Base-by-base conservation (phyloP, 2,888 invertebrate species). In the Acleris sparsana region DNA sequence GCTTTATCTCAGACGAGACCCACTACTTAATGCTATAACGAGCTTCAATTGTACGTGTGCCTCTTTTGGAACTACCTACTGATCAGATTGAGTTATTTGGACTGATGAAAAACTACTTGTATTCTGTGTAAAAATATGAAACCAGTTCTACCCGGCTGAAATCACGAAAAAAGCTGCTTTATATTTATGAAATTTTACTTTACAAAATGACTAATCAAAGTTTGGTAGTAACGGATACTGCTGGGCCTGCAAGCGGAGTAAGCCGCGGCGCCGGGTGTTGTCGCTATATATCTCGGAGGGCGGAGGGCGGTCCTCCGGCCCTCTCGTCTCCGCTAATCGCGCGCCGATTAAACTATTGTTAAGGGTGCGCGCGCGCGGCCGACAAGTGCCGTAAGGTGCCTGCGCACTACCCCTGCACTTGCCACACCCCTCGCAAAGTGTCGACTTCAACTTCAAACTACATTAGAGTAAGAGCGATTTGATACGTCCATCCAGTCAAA, bases 281-380 rank as follows among this genome's bases (percentile, higher is more conserved):
- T 11, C 55, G 20, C 18, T 29, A 48, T 49, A 49, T 49, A 58
- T 33, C 16, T n/a, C 3, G 22, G 78, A 77, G 78, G 75, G 80
- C 71, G 66, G 73, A 63, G 66, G 69, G 69, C 67, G 57, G 74
- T 63, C 71, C 68, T 57, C 62, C 69, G 61, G 52, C 74, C 79
- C 79, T 72, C 77, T 78, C 80, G 74, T 79, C 80, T 81, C 74
- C 76, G 74, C 76, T 68, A 80, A 81, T 78, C 71, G 72, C 59
- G 67, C 70, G 69, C 70, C 80, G 76, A 83, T 81, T 80, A 81
- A 77, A 78, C 75, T 75, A 80, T 85, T 82, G 83, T 84, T 78
- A 77, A 29, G 71, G 72, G 72, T 69, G 72, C 43, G 29, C 49
- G 57, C 52, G 18, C 59, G 25, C 25, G 25, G 58, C 53, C 46